A percentile compares a stretch with the other conserved stretches of the same genome.
Conservation (phyloP, 2,888 invertebrate species). For the Pteria penguin region DNA sequence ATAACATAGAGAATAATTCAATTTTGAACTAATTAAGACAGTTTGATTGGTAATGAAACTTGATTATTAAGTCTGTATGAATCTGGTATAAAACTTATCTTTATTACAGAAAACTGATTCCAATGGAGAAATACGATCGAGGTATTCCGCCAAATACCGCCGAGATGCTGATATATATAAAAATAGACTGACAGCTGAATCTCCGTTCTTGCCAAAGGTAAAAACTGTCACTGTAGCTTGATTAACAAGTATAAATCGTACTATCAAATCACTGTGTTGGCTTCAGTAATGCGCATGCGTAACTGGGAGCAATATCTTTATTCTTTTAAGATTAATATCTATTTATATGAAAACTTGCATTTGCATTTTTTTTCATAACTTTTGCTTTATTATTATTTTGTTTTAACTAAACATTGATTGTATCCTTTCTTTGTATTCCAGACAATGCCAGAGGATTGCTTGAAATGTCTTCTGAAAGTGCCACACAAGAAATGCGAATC, state of each 20-base stretch:
- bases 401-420: neutral
- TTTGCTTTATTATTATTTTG: neutral
- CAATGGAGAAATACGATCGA: conserved; percentile 48
- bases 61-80: too few relatives aligned
- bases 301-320: too few relatives aligned
- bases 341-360: neutral
- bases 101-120: conserved; percentile 19
- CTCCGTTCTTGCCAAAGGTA: conserved; percentile 70
- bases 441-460: conserved; percentile 76
- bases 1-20: too few relatives aligned
- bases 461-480: conserved; percentile 78
- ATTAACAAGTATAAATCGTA: too few relatives aligned
- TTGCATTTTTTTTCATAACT: neutral
- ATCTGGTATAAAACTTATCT: too few relatives aligned
- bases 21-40: too few relatives aligned
- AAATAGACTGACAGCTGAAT: conserved; percentile 65
- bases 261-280: too few relatives aligned
- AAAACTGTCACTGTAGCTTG: neutral
- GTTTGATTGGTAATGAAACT: too few relatives aligned
- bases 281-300: too few relatives aligned
- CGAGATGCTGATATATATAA: conserved; percentile 60
- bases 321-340: too few relatives aligned
- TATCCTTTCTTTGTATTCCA: conserved; percentile 40
- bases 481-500: conserved; percentile 79
- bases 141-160: conserved; percentile 68